Conservation (phyloP, 2,888 invertebrate genomes). For the Harpalus rufipes region DNA sequence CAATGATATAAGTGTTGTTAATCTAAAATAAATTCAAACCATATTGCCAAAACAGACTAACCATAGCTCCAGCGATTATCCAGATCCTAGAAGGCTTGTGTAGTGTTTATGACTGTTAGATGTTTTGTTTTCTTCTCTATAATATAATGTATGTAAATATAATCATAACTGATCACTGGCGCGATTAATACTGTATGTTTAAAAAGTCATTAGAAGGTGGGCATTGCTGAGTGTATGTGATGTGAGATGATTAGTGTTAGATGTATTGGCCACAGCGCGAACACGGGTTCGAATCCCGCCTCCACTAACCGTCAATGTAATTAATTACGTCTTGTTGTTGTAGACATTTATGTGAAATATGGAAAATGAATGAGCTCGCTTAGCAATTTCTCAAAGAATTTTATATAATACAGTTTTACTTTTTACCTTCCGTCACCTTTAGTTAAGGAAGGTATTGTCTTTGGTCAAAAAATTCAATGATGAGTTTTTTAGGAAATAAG, state of each 20-base stretch:
- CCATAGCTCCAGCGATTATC: conserved; percentile 19
- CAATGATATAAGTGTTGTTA: conserved; percentile 45
- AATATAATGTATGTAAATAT: conserved; percentile 66
- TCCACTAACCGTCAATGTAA: not conserved
- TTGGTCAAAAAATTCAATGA: too few species aligned
- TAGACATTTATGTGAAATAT: not conserved
- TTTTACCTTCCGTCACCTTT: too few species aligned
- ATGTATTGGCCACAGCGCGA: conserved; percentile 21
- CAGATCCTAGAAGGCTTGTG: too few species aligned
- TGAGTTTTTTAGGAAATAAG: too few species aligned
- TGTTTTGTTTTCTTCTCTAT: not conserved
- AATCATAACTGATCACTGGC: conserved; percentile 64
- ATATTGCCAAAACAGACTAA: not conserved
- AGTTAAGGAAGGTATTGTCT: too few species aligned
- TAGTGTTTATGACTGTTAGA: too few species aligned
- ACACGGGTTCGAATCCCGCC: not conserved
- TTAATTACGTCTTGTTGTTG: not conserved
- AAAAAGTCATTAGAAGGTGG: conserved; percentile 67
- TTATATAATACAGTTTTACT: too few species aligned
- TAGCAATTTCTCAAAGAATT: not conserved
- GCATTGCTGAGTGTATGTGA: conserved; percentile 61
- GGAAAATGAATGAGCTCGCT: not conserved
- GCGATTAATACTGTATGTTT: conserved; percentile 66
- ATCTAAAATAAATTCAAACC: conserved; percentile 58
- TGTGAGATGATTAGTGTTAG: conserved; percentile 62